Conservation (phyloP, 1,140 invertebrate genomes). For the Bombus consobrinus region DNA sequence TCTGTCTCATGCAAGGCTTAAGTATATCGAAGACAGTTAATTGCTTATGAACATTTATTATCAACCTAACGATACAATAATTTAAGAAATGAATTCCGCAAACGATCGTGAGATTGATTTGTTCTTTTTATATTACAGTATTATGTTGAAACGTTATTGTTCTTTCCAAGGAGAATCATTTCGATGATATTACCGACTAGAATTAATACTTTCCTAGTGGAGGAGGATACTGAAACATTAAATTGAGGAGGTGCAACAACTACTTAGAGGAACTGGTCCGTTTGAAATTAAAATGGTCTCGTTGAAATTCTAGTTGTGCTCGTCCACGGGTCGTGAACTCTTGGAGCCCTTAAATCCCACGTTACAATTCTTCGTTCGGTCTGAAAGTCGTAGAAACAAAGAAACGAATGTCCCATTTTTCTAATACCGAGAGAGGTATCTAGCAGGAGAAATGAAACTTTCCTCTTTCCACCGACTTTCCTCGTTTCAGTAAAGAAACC, state of each 20-base stretch:
- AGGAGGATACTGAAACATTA: too few species aligned
- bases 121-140: neutral
- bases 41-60: neutral
- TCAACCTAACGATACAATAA: neutral
- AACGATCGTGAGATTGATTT: neutral
- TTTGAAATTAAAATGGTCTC: constrained; percentile 24
- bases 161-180: neutral
- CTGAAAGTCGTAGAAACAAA: neutral
- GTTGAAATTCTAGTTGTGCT: constrained; percentile 19
- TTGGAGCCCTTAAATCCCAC: neutral
- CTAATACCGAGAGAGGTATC: neutral
- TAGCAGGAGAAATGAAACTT: neutral
- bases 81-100: neutral
- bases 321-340: constrained; percentile 20
- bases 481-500: neutral
- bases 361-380: neutral
- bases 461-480: neutral
- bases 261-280: neutral
- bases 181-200: neutral
- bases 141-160: constrained; percentile 12
- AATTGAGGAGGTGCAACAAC: too few species aligned
- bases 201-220: constrained; percentile 4
- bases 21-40: neutral
- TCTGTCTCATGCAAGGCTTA: neutral
- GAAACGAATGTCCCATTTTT: neutral